These are phyloP conservation scores for Anthonomus grandis DNA, from an alignment of 1,140 invertebrate genomes.

Conservation along the genomic window DNA sequence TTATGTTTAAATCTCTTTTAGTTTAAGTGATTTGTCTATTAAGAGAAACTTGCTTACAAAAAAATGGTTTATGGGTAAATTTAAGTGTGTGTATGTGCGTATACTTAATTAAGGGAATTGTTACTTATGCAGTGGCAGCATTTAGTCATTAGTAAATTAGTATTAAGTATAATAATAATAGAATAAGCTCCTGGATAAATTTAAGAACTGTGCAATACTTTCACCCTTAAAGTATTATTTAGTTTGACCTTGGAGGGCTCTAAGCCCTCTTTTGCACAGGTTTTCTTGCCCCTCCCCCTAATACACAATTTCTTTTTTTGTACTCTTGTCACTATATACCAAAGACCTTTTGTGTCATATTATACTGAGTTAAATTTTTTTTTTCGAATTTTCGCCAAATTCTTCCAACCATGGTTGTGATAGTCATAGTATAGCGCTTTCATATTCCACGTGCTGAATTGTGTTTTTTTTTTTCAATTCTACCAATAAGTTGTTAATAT, in stretches of 20 bases:
- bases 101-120: slow-evolving; percentile 34
- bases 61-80: slow-evolving; percentile 41
- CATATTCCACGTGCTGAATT: slow-evolving; percentile 31
- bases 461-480: slow-evolving; percentile 23
- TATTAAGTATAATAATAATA: slow-evolving; percentile 40
- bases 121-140: slow-evolving; percentile 41
- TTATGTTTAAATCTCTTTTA: too few species aligned
- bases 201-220: slow-evolving; percentile 43
- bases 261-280: slow-evolving; percentile 19
- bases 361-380: slow-evolving; percentile 33
- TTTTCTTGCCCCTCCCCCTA: slow-evolving; percentile 34
- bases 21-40: slow-evolving; percentile 14
- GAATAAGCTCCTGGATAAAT: slow-evolving; percentile 21
- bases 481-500: slow-evolving; percentile 20
- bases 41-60: slow-evolving; percentile 27
- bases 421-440: slow-evolving; percentile 37
- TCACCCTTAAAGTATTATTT: slow-evolving; percentile 42
- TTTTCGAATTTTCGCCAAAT: slow-evolving; percentile 44
- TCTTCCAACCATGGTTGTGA: slow-evolving; percentile 49
- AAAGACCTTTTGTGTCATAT: slow-evolving; percentile 47
- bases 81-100: slow-evolving; percentile 26
- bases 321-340: slow-evolving; percentile 41
- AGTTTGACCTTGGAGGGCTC: slow-evolving; percentile 21
- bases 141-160: slow-evolving; percentile 44
- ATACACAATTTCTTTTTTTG: slow-evolving; percentile 20